Evolutionary conservation across 1,140 invertebrate genomes (phyloP).

Genomic region (Cepaea nemoralis): DNA sequence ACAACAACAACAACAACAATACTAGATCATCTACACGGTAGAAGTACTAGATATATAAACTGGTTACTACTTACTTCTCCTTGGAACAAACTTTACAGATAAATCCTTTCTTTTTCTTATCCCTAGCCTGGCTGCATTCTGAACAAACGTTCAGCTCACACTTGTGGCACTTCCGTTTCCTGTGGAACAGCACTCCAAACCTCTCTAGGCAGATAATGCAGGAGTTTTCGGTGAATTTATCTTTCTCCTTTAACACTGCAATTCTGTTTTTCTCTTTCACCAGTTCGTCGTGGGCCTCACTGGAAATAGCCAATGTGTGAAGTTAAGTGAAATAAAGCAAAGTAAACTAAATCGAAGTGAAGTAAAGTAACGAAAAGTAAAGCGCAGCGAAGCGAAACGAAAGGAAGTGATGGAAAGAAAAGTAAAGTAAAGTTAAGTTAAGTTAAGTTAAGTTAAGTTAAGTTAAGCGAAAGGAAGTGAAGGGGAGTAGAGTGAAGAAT

Average conservation of each 20-base stretch:
- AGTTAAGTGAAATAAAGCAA: too few species aligned
- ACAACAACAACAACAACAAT: too few species aligned
- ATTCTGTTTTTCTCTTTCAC: constrained; percentile 9
- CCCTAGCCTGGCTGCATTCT: background rate
- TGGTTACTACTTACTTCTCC: constrained; percentile 11
- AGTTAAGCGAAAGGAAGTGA: too few species aligned
- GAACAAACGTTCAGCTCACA: constrained; percentile 17
- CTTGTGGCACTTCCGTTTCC: constrained; percentile 14
- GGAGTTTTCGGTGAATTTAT: constrained; percentile 3
- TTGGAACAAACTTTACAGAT: constrained; percentile 24
- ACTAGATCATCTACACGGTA: too few species aligned
- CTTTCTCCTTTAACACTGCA: background rate
- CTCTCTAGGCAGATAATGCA: constrained; percentile 16
- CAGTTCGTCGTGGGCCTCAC: background rate
- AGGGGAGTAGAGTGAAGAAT: too few species aligned
- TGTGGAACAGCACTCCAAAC: background rate
- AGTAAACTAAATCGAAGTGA: too few species aligned
- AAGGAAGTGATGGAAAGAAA: too few species aligned
- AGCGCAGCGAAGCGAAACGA: too few species aligned
- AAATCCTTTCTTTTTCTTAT: background rate
- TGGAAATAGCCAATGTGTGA: background rate
- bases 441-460: too few species aligned
- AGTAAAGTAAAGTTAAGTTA: too few species aligned
- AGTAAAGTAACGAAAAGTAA: too few species aligned
- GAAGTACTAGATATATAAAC: background rate